These are phyloP conservation scores for Apamea sordens DNA, from an alignment of 2,888 invertebrate genomes.

Conservation along the genomic window DNA sequence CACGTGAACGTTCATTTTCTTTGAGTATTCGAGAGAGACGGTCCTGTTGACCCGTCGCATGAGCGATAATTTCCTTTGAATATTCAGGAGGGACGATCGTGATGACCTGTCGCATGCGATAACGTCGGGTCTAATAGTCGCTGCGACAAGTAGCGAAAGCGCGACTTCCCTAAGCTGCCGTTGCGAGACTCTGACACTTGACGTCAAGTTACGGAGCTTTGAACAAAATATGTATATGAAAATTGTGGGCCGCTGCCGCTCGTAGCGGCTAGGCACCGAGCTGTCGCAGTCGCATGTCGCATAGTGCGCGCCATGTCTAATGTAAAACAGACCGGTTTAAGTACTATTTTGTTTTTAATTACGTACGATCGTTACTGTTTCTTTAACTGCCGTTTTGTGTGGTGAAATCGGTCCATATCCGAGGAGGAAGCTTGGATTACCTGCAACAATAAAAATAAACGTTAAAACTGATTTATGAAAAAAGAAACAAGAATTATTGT, in stretches of 20 bases:
- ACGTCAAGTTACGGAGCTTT: not conserved
- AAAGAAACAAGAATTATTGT: not conserved
- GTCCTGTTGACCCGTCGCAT: too few relatives aligned
- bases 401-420: slow-evolving; percentile 55
- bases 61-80: not conserved
- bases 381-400: slow-evolving; percentile 35
- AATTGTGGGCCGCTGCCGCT: not conserved
- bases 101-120: not conserved
- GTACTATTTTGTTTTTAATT: slow-evolving; percentile 33
- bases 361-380: slow-evolving; percentile 40
- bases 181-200: not conserved
- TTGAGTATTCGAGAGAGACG: too few relatives aligned
- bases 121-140: not conserved
- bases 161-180: not conserved
- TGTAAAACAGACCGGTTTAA: slow-evolving; percentile 13
- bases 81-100: not conserved
- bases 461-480: slow-evolving; percentile 13
- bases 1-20: too few relatives aligned
- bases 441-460: slow-evolving; percentile 49
- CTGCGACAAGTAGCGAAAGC: not conserved
- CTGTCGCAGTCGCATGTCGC: not conserved
- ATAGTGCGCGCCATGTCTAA: not conserved
- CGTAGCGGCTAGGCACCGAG: not conserved
- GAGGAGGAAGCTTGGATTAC: slow-evolving; percentile 47
- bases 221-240: not conserved